Base-by-base conservation (phyloP, 2,888 invertebrate genomes). In the Digitonthophagus gazella region DNA sequence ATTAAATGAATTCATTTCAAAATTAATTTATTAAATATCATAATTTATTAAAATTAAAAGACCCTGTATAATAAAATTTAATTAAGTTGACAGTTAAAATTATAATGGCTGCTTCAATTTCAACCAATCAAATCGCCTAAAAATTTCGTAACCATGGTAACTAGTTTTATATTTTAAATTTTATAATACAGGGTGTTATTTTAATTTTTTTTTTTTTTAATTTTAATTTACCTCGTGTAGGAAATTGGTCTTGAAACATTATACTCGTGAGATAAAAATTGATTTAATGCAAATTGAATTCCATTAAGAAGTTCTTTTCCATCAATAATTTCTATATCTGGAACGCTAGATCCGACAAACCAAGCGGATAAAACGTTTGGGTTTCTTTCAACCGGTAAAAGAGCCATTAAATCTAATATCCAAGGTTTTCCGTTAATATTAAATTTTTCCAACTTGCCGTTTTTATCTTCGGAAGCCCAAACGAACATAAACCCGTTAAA, bases 321-420 rank as follows among this genome's bases (percentile, higher is more conserved):
- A 0, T 85, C 77, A 64, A 89, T 77, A 0, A 78, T 81, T 79
- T 93, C 92, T 83, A 91, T 87, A 64, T 85, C 79, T 68, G 86
- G 84, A 2, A 91, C 89, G 72, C 86, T 85, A 18, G 84, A 81
- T 2, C 91, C 91, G 64, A 85, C 84, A 16, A 91, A 84, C 91
- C 92, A 92, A 0, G 86, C 89, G 65, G 87, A 85, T 11, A 92
- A 77, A 2, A 90, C 83, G 28, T 85, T 84, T 0, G 88, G 86
- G 75, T 90, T 88, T 73, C 85, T 83, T 74, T 85, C 85, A 0
- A 88, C 86, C 3, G 85, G 82, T 76, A 88, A 87, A 78, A 91
- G 89, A 63, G 87, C 85, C 74, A 88, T 86, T 2, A 91, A 83
- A 72, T 86, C 86, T 72, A 84, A 83, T 58, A 88, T 80, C 91